Evolutionary conservation across 1,140 invertebrate species (phyloP), one percentile per base, ranked within the genome.

Genomic region (Aphidius ervi): DNA sequence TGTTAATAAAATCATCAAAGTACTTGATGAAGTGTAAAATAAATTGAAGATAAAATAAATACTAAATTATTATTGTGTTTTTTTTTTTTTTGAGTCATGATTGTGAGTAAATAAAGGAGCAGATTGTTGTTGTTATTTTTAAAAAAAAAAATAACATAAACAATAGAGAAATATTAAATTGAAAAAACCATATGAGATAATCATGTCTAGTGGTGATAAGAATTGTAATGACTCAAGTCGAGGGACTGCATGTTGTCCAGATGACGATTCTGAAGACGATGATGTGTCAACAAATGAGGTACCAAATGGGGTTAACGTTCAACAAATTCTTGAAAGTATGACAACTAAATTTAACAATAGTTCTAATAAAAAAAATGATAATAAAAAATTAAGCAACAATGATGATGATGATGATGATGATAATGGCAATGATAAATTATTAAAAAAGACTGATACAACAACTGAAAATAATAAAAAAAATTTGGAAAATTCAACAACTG

Each of bases 241-340:
- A 9, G 37, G 59, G 56, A 65, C 67, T 54, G 71, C 70, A 59
- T 70, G 70, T 64, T 72, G 72, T 49, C 70, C 72, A 58, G 67
- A 69, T 56, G 72, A 71, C 49, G 68, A 74, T 55, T 63, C 57
- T 41, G 71, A 72, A 49, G 71, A 71, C 57, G 72, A 74, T 58
- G 71, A 71, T 47, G 73, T 70, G 63, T 56, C 69, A 42, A 66
- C 63, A 49, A 67, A 68, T 54, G 69, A 58, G 48, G 68, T 65
- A 49, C 70, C 73, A 40, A 73, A 75, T 56, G 77, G 75, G 46
- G 65, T 78, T 41, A 76, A 73, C 63, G 80, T 82, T 50, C 71
- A 80, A 58, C 71, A 80, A 59, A 82, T 81, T n/a, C 67, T 82
- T 10, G 76, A 78, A 41, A 74, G 78, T 39, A 82, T 81, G 80